Evolutionary conservation across 2,113 vertebrate genomes (phyloP).

Genomic region (Misgurnus mizolepis): DNA sequence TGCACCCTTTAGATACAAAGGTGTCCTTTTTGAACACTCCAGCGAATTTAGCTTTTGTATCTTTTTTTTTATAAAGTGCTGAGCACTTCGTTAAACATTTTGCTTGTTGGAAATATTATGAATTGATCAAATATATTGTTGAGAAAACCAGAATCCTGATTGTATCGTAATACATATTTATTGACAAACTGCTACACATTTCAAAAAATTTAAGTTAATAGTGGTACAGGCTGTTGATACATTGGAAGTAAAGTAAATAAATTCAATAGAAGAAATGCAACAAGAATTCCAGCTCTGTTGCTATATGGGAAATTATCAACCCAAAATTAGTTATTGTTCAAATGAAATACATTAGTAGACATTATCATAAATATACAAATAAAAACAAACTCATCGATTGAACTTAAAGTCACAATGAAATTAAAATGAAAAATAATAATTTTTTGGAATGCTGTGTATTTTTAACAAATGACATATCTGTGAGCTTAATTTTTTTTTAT

Average conservation of each 20-base stretch:
- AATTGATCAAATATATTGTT: too few relatives aligned
- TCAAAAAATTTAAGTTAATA: neutral
- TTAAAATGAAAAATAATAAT: too few relatives aligned
- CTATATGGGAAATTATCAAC: neutral
- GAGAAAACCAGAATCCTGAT: too few relatives aligned
- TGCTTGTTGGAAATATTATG: too few relatives aligned
- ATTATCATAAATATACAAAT: neutral
- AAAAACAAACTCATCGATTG: neutral
- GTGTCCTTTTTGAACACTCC: too few relatives aligned
- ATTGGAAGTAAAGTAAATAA: neutral
- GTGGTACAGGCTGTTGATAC: neutral
- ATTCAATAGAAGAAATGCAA: constrained; percentile 15
- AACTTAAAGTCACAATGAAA: neutral
- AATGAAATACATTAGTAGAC: neutral
- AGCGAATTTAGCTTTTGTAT: too few relatives aligned
- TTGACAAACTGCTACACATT: neutral
- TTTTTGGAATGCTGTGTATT: too few relatives aligned
- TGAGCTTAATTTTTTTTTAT: too few relatives aligned
- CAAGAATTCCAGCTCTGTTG: constrained; percentile 37
- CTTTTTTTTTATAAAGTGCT: neutral
- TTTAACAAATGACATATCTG: too few relatives aligned
- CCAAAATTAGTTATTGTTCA: neutral
- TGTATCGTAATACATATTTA: neutral
- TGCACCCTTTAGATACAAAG: too few relatives aligned
- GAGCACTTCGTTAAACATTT: neutral